Conservation (phyloP, 37 sponge, comb jelly and placozoan genomes). For the Mnemiopsis leidyi region DNA sequence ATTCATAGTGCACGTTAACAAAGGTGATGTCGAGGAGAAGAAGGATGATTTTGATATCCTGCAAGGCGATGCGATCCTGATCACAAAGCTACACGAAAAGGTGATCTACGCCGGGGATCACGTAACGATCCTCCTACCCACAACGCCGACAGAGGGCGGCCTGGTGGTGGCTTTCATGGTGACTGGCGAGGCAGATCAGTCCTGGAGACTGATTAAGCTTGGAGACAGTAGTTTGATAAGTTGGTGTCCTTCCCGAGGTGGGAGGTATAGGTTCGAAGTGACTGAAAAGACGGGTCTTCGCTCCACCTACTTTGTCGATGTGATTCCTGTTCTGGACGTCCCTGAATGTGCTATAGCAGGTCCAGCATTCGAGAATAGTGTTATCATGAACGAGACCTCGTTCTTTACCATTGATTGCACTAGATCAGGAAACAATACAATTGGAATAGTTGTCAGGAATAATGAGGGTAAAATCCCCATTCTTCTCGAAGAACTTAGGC, state of each 20-base stretch:
- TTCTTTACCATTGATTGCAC: background rate
- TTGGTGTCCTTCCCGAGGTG: background rate
- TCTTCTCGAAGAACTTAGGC: background rate
- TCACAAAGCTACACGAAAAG: background rate
- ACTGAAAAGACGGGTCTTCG: background rate
- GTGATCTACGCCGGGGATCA: background rate
- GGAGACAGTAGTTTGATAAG: background rate
- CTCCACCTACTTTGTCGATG: background rate
- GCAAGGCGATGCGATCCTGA: background rate
- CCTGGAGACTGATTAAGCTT: background rate
- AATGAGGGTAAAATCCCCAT: conserved; percentile 5
- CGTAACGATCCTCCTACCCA: background rate
- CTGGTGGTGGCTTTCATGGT: background rate
- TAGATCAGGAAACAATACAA: background rate
- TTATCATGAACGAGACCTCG: background rate
- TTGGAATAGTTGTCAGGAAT: background rate
- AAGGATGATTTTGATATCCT: conserved; percentile 11
- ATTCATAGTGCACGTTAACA: conserved; percentile 7
- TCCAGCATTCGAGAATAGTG: background rate
- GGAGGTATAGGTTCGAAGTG: background rate
- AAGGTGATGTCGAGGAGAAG: background rate
- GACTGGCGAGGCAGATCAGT: background rate
- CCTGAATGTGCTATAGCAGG: background rate
- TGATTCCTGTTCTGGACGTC: background rate
- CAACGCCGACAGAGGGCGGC: background rate